A percentile compares a stretch with the other conserved stretches of the same genome.
These are phyloP conservation scores for Danio albolineatus DNA, from an alignment of 2,797 vertebrate species.

Conservation along the genomic window DNA sequence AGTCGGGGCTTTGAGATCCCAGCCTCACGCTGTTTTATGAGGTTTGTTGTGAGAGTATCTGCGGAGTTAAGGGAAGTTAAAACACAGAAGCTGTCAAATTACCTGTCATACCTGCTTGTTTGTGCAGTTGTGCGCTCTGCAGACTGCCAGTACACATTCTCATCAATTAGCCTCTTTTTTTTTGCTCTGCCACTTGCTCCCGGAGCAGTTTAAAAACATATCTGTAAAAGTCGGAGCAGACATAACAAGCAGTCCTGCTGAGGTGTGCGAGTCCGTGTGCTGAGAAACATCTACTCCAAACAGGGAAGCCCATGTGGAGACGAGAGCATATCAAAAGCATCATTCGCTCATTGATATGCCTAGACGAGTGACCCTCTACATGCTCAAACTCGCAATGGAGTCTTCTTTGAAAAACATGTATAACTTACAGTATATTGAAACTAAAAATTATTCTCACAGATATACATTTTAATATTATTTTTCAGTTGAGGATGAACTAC, in stretches of 20 bases:
- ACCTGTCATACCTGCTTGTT: constrained; percentile 64
- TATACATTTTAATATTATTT: too few relatives aligned
- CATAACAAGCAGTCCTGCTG: constrained; percentile 30
- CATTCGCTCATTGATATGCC: not conserved
- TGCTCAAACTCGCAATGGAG: not conserved
- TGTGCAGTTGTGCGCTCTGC: constrained; percentile 51
- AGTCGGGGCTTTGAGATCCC: constrained; percentile 21
- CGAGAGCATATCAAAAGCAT: constrained; percentile 9
- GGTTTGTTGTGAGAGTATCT: constrained; percentile 51
- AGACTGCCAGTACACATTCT: constrained; percentile 48
- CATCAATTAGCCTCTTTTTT: constrained; percentile 54
- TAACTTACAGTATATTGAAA: too few relatives aligned
- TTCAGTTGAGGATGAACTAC: too few relatives aligned
- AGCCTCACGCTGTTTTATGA: constrained; percentile 50
- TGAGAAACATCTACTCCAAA: not conserved
- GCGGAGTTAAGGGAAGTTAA: constrained; percentile 63
- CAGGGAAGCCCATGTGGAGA: not conserved
- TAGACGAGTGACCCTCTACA: not conserved
- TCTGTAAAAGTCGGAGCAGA: constrained; percentile 9
- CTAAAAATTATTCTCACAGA: too few relatives aligned
- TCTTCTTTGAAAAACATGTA: not conserved
- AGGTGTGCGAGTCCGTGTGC: not conserved
- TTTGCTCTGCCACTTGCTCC: constrained; percentile 14
- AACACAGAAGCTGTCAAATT: constrained; percentile 72
- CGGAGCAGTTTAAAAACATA: constrained; percentile 41